Base-by-base conservation (phyloP, 2,113 vertebrate species). In the Lycocorax pyrrhopterus region DNA sequence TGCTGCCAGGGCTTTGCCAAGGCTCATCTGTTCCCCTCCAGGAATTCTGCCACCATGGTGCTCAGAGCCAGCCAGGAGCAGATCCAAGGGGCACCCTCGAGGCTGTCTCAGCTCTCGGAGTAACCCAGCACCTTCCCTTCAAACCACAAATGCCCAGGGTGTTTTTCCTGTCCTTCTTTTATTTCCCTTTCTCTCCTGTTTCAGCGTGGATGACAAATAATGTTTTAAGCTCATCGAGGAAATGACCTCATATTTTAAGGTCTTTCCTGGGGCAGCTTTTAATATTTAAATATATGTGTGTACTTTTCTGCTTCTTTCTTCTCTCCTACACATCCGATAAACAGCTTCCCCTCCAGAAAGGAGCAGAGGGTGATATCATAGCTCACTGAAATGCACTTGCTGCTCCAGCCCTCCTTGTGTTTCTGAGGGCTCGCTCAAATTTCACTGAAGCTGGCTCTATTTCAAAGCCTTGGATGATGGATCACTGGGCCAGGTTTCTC, bases 191-290 rank as follows among this genome's bases (percentile, higher is more conserved):
- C 86, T 49, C 74, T 90, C 68, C 87, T 68, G 19, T 64, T 90
- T 78, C 71, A 39, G 39, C 35, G 51, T 16, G 90, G 93, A 96
- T 81, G 89, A 97, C 81, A 95, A 96, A 94, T 96, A 94, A 94
- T 16, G 75, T 82, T 91, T 84, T 41, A 95, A 94, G 80, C 83
- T 80, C 85, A 74, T 89, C 37, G 13, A 96, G 95, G 95, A 97
- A 97, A 97, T 96, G 22, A 97, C 88, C 88, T 97, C 95, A 97
- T 77, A 67, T 87, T 75, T 90, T 74, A 74, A 96, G 78, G 72
- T 77, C 95, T 97, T 96, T 97, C 92, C 95, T 85, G 74, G 85
- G 59, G 73, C 49, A 53, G 16, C 67, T 87, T 95, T 92, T 86
- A 73, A 89, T 96, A 96, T 93, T 97, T 89, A 66, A 96, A 81